Conservation (phyloP, 2,113 vertebrate genomes). For the Pholis gunnellus region DNA sequence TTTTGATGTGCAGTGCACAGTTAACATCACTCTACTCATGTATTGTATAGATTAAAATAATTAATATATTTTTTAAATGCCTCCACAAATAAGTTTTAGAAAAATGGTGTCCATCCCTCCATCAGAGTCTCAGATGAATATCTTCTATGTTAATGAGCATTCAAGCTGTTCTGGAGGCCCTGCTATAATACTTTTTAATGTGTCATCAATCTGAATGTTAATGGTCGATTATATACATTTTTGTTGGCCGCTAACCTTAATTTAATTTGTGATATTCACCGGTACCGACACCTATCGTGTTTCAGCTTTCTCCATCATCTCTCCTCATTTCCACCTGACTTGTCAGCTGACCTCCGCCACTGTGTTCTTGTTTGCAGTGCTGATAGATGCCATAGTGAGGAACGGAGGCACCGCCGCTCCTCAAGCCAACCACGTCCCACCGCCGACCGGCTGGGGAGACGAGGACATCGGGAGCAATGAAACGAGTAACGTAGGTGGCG, state of each 20-base stretch:
- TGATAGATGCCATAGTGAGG: constrained; percentile 89
- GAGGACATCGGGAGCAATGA: constrained; percentile 74
- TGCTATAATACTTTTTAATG: background rate
- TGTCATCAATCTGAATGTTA: background rate
- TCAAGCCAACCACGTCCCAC: constrained; percentile 78
- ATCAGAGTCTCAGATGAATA: background rate
- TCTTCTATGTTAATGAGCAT: background rate
- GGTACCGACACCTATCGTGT: background rate
- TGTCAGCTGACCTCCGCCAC: background rate
- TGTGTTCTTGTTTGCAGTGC: constrained; percentile 80
- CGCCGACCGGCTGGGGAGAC: constrained; percentile 83
- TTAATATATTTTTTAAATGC: background rate
- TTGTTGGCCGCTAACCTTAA: background rate
- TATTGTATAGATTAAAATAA: background rate
- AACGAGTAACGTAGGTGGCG: constrained; percentile 25
- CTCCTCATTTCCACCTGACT: background rate
- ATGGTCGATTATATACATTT: background rate
- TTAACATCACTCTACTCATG: background rate
- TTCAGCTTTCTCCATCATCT: background rate
- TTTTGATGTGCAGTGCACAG: background rate
- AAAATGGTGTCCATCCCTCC: background rate
- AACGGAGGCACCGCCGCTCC: constrained; percentile 81
- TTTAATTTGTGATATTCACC: too few relatives aligned
- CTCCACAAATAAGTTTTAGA: background rate
- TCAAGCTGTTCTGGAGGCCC: background rate